Evolutionary conservation across 2,888 invertebrate species (phyloP), one percentile per base, ranked within the genome.

Genomic region (Arctia plantaginis): DNA sequence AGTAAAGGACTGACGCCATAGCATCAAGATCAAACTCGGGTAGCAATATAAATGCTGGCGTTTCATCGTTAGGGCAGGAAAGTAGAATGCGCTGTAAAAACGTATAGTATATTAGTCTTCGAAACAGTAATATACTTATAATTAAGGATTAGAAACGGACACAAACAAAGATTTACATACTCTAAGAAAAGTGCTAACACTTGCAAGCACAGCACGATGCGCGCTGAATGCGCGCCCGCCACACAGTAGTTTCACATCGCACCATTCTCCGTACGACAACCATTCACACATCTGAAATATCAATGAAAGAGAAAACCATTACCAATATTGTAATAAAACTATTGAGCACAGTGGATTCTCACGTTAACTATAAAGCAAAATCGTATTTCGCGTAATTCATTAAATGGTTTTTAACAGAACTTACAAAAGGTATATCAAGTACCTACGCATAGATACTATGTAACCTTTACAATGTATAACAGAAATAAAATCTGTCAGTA

Each of bases 141-240:
- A 72, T 70, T 70, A 73, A 64, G 62, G 15, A 10, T 72, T 78
- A 66, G 27, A 35, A 59, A 18, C 41, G 41, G 8, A 23, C 39
- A 33, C 47, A 71, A 20, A 41, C 18, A 35, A 72, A 69, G 74
- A 55, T 76, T 78, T 65, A 83, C 85, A 78, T 93, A 97, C 97
- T 94, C 96, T 96, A 30, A 97, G 94, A 86, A 97, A 96, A 73
- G 96, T 96, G 93, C 97, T 97, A 83, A 97, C 97, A 78, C 97
- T 97, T 1, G 97, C 97, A 15, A 97, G 93, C 20, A 97, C 97
- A 6, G 97, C 94, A 69, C 97, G 96, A 88, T 97, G 97, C 0
- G 97, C 97, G 86, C 96, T 96, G 85, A 97, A 96, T 74, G 96
- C 94, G 59, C 96, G 96, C 30, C 96, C 97, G 65, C 96, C 95